These are phyloP conservation scores for Dipodomys stephensi DNA, from an alignment of 2,113 vertebrate genomes.

Conservation along the genomic window DNA sequence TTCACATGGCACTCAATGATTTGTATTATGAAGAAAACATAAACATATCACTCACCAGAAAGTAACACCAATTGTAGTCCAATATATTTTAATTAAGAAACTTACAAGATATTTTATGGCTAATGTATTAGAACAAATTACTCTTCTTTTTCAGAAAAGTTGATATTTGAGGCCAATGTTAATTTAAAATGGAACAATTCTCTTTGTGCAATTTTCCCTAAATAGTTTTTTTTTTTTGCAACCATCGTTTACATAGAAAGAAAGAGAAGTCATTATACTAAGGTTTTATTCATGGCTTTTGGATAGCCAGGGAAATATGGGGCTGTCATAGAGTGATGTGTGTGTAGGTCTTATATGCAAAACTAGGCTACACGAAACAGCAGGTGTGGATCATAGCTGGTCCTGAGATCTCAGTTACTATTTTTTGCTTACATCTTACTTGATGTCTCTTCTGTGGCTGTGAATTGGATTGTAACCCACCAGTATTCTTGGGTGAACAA, in stretches of 20 bases:
- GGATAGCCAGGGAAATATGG: neutral
- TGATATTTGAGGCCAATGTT: neutral
- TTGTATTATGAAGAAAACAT: neutral
- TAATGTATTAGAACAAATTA: neutral
- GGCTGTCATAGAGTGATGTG: neutral
- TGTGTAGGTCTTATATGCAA: neutral
- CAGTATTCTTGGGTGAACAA: neutral
- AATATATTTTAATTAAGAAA: neutral
- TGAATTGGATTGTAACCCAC: neutral
- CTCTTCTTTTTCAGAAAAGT: neutral
- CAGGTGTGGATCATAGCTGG: neutral
- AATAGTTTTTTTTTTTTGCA: neutral
- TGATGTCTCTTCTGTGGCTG: neutral
- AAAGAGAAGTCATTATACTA: neutral
- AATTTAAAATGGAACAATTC: neutral
- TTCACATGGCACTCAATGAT: neutral
- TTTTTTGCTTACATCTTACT: neutral
- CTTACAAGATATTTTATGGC: neutral
- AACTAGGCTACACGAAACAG: neutral
- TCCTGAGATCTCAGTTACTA: neutral
- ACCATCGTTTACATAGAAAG: neutral
- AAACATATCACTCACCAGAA: neutral
- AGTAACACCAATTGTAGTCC: neutral
- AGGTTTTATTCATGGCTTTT: neutral
- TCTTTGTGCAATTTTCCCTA: neutral